phyloP scores from a whole-genome alignment of 2,113 vertebrate genomes.

The Ceyx margarethae region DNA sequence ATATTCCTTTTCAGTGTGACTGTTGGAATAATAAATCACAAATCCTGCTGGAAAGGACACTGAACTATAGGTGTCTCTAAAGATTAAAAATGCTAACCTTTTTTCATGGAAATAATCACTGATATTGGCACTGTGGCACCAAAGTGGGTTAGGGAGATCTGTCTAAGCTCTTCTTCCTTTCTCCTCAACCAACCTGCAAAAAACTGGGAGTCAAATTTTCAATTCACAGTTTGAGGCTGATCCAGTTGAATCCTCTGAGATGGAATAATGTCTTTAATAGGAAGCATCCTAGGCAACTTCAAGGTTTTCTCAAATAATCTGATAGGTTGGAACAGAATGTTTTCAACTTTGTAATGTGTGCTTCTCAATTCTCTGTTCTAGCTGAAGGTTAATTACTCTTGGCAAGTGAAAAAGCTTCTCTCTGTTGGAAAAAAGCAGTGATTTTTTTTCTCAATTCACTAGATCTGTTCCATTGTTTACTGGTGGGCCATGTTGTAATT shows the following conservation, averaged over 20 bases:
- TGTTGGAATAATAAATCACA: not conserved
- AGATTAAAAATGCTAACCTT: not conserved
- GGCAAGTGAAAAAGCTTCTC: not conserved
- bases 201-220: not conserved
- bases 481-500: not conserved
- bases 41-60: not conserved
- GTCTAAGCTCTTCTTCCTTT: not conserved
- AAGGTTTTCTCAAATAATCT: not conserved
- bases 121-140: not conserved
- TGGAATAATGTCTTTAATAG: not conserved
- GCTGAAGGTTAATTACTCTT: not conserved
- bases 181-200: not conserved
- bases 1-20: not conserved
- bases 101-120: not conserved
- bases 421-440: not conserved
- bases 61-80: not conserved
- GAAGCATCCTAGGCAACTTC: not conserved
- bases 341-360: not conserved
- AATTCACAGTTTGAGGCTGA: not conserved
- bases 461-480: not conserved
- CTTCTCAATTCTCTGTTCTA: accelerated
- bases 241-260: not conserved
- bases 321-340: not conserved
- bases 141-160: not conserved
- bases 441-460: not conserved